Evolutionary conservation across 2,888 invertebrate genomes (phyloP).

Genomic region (Trichacis sp.): DNA sequence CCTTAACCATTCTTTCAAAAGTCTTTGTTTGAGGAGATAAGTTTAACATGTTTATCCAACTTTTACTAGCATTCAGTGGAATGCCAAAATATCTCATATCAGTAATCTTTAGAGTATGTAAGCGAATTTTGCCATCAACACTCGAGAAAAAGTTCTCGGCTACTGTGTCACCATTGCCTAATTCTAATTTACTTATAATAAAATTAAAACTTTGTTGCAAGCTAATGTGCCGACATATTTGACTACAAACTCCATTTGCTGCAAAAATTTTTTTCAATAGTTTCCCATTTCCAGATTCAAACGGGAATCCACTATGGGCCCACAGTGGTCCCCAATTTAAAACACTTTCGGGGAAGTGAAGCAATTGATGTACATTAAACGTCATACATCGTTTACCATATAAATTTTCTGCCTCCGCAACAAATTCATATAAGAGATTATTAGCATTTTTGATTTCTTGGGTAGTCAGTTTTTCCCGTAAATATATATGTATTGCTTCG

Average conservation of each 20-base stretch:
- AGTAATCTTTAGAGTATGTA: no score
- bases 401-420: slow-evolving; percentile 1
- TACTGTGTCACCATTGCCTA: no score
- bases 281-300: slow-evolving; percentile 20
- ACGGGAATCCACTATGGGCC: slow-evolving; percentile 9
- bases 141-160: no score
- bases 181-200: no score
- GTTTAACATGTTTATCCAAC: no score
- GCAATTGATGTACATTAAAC: slow-evolving; percentile 16
- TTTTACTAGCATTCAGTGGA: no score
- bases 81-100: no score
- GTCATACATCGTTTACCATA: slow-evolving; percentile 12
- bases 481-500: slow-evolving; percentile 4
- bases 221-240: slow-evolving; percentile 14
- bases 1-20: no score
- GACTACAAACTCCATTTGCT: slow-evolving; percentile 14
- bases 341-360: slow-evolving; percentile 7
- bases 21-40: no score
- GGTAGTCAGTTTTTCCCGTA: neutral
- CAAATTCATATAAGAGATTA: slow-evolving; percentile 3
- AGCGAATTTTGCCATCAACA: no score
- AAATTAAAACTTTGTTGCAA: no score
- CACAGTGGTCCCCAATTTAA: slow-evolving; percentile 9
- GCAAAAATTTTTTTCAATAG: neutral
- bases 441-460: slow-evolving; percentile 4